A percentile compares a stretch with the other conserved stretches of the same genome.
Evolutionary conservation across 2,113 vertebrate species (phyloP).

Genomic region (Sceloporus tristichus): DNA sequence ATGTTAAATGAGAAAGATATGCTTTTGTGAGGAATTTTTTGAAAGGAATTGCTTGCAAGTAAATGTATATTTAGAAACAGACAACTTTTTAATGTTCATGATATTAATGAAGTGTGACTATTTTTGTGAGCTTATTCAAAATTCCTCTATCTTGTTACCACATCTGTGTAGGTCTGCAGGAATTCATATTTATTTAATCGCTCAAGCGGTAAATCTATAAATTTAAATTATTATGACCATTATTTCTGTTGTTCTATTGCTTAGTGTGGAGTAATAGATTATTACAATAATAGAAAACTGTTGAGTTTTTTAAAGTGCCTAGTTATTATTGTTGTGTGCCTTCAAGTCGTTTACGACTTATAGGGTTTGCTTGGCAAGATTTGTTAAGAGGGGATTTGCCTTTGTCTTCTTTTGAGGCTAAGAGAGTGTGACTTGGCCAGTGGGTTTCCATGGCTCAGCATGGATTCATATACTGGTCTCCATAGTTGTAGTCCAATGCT

Average conservation of each 20-base stretch:
- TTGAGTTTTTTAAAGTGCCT: not conserved
- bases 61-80: constrained; percentile 20
- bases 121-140: constrained; percentile 25
- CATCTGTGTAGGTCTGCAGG: constrained; percentile 24
- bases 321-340: no score
- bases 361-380: no score
- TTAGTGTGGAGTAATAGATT: not conserved
- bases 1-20: constrained; percentile 49
- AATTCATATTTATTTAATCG: constrained; percentile 41
- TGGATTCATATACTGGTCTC: no score
- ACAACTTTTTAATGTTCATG: constrained; percentile 10
- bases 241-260: not conserved
- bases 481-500: no score
- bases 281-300: not conserved
- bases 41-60: not conserved
- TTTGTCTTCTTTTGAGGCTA: no score
- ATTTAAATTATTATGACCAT: not conserved
- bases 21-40: constrained; percentile 50
- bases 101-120: not conserved
- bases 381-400: no score
- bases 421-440: no score
- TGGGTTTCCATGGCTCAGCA: no score
- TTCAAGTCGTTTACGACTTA: no score
- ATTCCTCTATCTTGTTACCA: constrained; percentile 3
- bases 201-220: constrained; percentile 44